Percentiles rank a stretch among this genome's conserved stretches.
Evolutionary conservation across 2,797 vertebrate genomes (phyloP).

Genomic region (Falco cherrug): DNA sequence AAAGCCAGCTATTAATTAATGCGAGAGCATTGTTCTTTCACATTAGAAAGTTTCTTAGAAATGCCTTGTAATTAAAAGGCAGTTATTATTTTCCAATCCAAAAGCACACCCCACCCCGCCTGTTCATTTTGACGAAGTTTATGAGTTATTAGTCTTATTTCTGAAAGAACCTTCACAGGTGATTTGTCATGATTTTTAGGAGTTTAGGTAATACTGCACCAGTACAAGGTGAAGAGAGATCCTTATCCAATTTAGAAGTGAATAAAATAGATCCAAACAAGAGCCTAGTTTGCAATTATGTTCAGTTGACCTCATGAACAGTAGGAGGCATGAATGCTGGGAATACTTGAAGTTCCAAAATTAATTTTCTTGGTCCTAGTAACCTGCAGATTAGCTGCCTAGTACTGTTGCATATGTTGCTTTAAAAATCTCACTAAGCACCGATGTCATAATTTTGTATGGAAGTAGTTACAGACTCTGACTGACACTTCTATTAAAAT

Average conservation of each 20-base stretch:
- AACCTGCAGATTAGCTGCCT: not conserved
- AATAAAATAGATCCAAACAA: not conserved
- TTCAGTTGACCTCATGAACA: not conserved
- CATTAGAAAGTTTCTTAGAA: not conserved
- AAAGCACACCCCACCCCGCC: not conserved
- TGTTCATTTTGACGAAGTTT: constrained; percentile 32
- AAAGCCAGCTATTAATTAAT: not conserved
- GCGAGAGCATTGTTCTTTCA: not conserved
- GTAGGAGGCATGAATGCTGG: not conserved
- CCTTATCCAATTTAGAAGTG: not conserved
- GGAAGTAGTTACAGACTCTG: not conserved
- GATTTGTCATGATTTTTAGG: not conserved
- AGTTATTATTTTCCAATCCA: not conserved
- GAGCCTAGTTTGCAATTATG: not conserved
- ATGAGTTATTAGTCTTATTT: constrained; percentile 9
- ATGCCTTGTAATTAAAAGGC: constrained; percentile 19
- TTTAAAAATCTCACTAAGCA: not conserved
- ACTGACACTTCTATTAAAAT: not conserved
- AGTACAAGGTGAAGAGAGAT: not conserved
- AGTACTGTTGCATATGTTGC: not conserved
- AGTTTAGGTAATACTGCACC: not conserved
- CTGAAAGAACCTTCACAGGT: constrained; percentile 29
- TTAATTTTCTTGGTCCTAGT: not conserved
- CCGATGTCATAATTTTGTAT: not conserved
- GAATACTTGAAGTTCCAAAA: not conserved